Percentiles rank a stretch among this genome's conserved stretches.
phyloP scores from a whole-genome alignment of 2,888 invertebrate species.

The Stenurella melanura region DNA sequence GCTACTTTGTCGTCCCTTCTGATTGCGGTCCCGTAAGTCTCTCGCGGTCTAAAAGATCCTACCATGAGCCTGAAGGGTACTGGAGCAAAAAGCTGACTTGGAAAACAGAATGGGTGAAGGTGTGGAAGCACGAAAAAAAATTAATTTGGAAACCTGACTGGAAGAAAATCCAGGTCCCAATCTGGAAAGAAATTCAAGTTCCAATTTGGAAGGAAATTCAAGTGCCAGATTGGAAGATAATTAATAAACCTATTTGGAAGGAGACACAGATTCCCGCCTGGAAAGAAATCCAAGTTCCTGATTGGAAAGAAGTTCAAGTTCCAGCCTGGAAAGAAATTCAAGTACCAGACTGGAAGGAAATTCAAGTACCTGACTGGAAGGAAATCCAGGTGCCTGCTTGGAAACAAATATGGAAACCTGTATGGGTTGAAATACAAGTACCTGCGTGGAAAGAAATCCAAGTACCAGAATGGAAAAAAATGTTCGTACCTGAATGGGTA shows the following conservation, averaged over 20 bases:
- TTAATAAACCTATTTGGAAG: slow-evolving; percentile 85
- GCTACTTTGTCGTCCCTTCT: slow-evolving; percentile 75
- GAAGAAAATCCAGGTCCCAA: slow-evolving; percentile 80
- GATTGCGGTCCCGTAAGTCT: slow-evolving; percentile 71
- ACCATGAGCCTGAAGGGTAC: slow-evolving; percentile 80
- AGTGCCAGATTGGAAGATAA: slow-evolving; percentile 85
- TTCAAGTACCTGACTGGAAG: slow-evolving; percentile 80
- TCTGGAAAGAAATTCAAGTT: slow-evolving; percentile 83
- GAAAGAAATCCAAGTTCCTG: slow-evolving; percentile 84
- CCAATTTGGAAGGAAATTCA: slow-evolving; percentile 87
- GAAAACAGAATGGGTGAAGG: slow-evolving; percentile 88
- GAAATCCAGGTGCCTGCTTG: slow-evolving; percentile 80
- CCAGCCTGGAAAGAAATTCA: slow-evolving; percentile 83
- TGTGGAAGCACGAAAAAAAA: slow-evolving; percentile 86
- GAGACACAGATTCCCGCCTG: slow-evolving; percentile 86
- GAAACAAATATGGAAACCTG: slow-evolving; percentile 78
- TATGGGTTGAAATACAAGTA: slow-evolving; percentile 84
- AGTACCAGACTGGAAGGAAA: slow-evolving; percentile 82
- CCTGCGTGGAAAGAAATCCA: slow-evolving; percentile 75
- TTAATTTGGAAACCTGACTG: slow-evolving; percentile 83
- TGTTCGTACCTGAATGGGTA: slow-evolving; percentile 84
- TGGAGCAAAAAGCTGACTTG: slow-evolving; percentile 90
- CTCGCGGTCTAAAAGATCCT: slow-evolving; percentile 77
- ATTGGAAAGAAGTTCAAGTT: slow-evolving; percentile 82
- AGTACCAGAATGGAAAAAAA: slow-evolving; percentile 80